phyloP scores from a whole-genome alignment of 2,888 invertebrate species.

The Caenorhabditis plicata region DNA sequence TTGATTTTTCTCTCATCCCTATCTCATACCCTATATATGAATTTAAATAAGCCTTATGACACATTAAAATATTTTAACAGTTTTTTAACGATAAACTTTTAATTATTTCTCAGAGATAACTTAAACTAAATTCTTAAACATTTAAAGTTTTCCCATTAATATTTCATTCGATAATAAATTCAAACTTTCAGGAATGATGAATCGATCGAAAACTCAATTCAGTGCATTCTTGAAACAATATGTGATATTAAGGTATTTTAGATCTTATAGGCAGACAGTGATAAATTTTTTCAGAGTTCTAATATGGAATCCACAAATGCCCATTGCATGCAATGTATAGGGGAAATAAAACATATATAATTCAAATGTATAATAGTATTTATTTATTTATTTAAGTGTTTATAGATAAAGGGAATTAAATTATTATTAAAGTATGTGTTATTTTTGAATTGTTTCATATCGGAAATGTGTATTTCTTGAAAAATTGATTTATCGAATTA shows the following conservation, averaged over 20 bases:
- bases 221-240: slow-evolving; percentile 32
- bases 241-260: slow-evolving; percentile 30
- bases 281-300: slow-evolving; percentile 24
- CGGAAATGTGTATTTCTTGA: too few species aligned
- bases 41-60: too few species aligned
- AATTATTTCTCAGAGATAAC: too few species aligned
- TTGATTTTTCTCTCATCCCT: too few species aligned
- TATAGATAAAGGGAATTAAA: background rate
- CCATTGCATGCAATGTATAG: slow-evolving; percentile 62
- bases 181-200: background rate
- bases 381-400: background rate
- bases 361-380: background rate
- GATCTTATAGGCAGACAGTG: background rate
- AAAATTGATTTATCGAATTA: too few species aligned
- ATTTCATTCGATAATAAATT: too few species aligned
- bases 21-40: too few species aligned
- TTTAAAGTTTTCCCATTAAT: too few species aligned
- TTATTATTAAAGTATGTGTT: background rate
- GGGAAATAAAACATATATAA: slow-evolving; percentile 49
- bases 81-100: too few species aligned
- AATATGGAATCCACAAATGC: too few species aligned
- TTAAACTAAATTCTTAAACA: too few species aligned
- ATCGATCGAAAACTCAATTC: slow-evolving; percentile 18
- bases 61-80: too few species aligned
- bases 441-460: background rate